Conservation (phyloP, 2,113 vertebrate genomes). For the Brachyhypopomus occidentalis region DNA sequence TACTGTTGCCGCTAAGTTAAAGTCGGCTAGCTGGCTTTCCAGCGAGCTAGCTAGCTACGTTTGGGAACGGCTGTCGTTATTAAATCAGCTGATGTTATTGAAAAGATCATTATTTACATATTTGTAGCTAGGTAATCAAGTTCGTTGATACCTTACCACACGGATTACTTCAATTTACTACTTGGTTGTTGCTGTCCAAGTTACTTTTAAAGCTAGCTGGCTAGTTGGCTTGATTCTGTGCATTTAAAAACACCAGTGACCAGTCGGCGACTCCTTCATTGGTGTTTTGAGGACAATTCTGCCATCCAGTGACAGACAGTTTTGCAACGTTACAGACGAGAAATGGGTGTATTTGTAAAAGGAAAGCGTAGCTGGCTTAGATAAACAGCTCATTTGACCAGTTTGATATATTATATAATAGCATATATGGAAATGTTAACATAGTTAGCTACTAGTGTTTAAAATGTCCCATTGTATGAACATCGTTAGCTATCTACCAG, state of each 20-base stretch:
- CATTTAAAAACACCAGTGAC: background rate
- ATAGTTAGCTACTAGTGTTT: too few species aligned
- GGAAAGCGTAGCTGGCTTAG: too few species aligned
- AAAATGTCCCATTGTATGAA: too few species aligned
- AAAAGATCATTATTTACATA: background rate
- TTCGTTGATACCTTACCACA: background rate
- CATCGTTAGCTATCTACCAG: too few species aligned
- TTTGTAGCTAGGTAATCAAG: too few species aligned
- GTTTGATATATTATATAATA: too few species aligned
- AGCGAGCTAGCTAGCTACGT: background rate
- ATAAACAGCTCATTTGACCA: too few species aligned
- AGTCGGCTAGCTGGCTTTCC: background rate
- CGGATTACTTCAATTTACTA: background rate
- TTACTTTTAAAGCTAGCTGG: background rate
- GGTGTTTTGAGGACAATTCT: background rate
- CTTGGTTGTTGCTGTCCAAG: background rate
- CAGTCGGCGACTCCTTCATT: background rate
- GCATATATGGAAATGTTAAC: too few species aligned
- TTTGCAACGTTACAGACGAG: background rate
- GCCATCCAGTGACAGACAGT: slow-evolving; percentile 30
- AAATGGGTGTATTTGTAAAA: too few species aligned
- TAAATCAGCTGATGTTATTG: background rate
- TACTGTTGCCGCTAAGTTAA: background rate
- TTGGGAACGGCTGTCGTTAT: too few species aligned
- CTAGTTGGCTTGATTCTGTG: background rate